phyloP scores from a whole-genome alignment of 2,113 vertebrate genomes.

The Prolemur simus region DNA sequence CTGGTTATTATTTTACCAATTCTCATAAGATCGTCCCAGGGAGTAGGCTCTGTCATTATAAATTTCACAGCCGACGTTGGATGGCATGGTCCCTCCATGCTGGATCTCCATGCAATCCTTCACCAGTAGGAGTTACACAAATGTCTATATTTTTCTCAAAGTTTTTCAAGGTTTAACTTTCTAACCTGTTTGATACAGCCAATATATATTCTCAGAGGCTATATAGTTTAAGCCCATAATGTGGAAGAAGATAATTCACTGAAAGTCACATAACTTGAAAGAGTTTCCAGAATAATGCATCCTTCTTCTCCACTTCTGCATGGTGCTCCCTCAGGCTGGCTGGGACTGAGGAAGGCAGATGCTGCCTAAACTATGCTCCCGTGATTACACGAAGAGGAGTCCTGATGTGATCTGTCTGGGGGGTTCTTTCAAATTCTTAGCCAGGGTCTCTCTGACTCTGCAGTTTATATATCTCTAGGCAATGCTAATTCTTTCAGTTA shows the following conservation, averaged over 20 bases:
- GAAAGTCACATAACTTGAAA: no score
- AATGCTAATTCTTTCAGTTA: not conserved
- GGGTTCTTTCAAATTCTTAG: not conserved
- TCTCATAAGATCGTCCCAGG: not conserved
- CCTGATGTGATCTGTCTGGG: not conserved
- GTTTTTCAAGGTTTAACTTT: not conserved
- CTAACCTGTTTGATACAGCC: not conserved
- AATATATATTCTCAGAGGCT: not conserved
- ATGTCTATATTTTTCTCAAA: not conserved
- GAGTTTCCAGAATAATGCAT: not conserved
- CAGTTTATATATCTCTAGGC: not conserved
- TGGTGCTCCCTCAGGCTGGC: no score
- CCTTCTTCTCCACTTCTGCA: not conserved
- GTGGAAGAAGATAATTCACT: not conserved
- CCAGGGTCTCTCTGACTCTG: not conserved
- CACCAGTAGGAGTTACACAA: not conserved
- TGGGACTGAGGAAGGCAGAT: not conserved
- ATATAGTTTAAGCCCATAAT: not conserved
- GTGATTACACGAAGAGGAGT: not conserved
- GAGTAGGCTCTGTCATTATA: not conserved
- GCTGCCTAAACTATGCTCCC: no score
- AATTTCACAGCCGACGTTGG: fast-evolving
- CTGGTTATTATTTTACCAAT: not conserved
- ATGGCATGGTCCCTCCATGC: not conserved
- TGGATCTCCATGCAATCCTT: no score